phyloP scores from a whole-genome alignment of 2,888 invertebrate species.

The Drosophila prostipennis region DNA sequence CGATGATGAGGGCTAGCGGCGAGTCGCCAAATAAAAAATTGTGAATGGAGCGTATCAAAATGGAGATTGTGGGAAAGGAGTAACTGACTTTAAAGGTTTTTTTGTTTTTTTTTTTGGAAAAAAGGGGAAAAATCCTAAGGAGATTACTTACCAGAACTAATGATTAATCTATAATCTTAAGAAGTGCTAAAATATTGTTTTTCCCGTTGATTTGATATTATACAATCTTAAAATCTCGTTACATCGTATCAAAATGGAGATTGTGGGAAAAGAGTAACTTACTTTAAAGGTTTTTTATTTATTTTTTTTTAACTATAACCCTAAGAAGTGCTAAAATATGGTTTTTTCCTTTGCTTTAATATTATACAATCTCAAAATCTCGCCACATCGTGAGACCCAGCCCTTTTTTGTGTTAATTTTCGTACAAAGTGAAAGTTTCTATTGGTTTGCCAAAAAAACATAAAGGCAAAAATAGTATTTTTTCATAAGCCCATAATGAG shows the following conservation, averaged over 20 bases:
- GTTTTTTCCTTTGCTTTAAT: background rate
- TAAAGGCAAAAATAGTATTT: conserved; percentile 13
- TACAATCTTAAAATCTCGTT: background rate
- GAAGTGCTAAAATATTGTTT: background rate
- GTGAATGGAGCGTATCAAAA: conserved; percentile 22
- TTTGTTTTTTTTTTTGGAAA: background rate
- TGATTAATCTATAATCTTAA: no score
- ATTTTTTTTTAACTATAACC: no score
- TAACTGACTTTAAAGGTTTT: conserved; percentile 13
- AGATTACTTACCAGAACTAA: no score
- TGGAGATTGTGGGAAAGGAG: conserved; percentile 16
- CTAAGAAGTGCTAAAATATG: no score
- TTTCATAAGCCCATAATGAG: conserved; percentile 29
- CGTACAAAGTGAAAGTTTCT: conserved; percentile 33
- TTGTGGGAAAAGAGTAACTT: no score
- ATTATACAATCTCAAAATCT: background rate
- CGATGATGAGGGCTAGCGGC: conserved; percentile 32
- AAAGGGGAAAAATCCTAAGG: no score
- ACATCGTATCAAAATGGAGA: no score
- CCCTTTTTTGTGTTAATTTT: conserved; percentile 15
- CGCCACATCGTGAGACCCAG: background rate
- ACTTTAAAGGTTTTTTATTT: no score
- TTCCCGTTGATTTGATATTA: background rate
- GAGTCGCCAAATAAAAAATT: conserved; percentile 16
- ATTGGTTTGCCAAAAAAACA: conserved; percentile 28